These are phyloP conservation scores for Cassiopea andromeda DNA, from an alignment of 30 jellyfish, hydroid and myxozoan species.

Conservation along the genomic window DNA sequence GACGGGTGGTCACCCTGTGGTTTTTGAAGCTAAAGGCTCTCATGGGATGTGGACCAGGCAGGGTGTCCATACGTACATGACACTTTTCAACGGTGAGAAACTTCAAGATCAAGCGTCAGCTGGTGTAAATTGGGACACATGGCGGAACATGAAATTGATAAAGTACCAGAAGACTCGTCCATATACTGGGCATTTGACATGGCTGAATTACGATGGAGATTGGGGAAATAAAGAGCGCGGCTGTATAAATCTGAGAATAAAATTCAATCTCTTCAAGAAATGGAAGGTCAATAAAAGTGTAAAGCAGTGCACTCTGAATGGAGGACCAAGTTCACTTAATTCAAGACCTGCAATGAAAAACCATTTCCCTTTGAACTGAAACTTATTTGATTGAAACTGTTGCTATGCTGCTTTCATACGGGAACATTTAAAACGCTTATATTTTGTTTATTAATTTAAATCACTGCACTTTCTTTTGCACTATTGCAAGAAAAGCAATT, in stretches of 20 bases:
- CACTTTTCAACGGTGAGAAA: not conserved
- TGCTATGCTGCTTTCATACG: too few species aligned
- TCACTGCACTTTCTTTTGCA: too few species aligned
- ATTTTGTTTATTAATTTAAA: too few species aligned
- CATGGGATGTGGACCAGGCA: conserved; percentile 31
- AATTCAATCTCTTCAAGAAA: not conserved
- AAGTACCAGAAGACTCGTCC: not conserved
- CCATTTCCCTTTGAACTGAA: not conserved
- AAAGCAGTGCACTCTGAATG: conserved; percentile 5
- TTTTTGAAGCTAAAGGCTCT: conserved; percentile 7
- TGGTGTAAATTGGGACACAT: conserved; percentile 10
- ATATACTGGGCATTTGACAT: not conserved
- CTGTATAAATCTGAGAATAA: not conserved
- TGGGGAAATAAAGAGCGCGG: conserved; percentile 29
- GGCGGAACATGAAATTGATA: not conserved
- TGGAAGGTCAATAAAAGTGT: not conserved
- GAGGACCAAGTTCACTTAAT: conserved; percentile 11
- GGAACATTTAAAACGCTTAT: too few species aligned
- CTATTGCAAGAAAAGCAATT: too few species aligned
- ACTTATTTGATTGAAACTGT: not conserved
- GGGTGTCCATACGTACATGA: conserved; percentile 23
- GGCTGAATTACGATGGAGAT: conserved; percentile 16
- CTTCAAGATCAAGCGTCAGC: conserved; percentile 6
- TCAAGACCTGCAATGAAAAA: not conserved
- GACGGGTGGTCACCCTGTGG: conserved; percentile 20